These are phyloP conservation scores for Ammodytes dubius DNA, from an alignment of 2,113 vertebrate species.

Conservation along the genomic window DNA sequence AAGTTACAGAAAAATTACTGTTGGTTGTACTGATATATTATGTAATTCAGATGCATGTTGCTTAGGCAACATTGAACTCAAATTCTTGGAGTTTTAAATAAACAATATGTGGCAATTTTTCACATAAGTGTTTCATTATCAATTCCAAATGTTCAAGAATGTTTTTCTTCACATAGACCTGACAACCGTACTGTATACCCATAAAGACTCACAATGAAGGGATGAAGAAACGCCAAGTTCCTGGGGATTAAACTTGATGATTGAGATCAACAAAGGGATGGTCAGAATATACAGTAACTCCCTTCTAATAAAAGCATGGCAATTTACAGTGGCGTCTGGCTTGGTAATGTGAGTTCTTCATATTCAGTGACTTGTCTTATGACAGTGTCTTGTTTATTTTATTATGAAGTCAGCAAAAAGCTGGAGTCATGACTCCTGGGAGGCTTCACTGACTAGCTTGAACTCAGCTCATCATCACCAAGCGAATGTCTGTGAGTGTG, in stretches of 20 bases:
- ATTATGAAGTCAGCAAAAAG: constrained; percentile 31
- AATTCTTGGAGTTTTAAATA: not conserved
- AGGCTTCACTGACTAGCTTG: constrained; percentile 49
- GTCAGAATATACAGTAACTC: not conserved
- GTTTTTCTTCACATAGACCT: too few relatives aligned
- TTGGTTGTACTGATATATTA: not conserved
- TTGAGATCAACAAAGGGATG: not conserved
- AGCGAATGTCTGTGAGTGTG: not conserved
- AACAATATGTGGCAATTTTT: too few relatives aligned
- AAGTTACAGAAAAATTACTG: too few relatives aligned
- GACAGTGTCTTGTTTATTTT: not conserved
- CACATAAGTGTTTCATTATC: too few relatives aligned
- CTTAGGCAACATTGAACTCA: not conserved
- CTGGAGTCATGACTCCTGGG: constrained; percentile 33
- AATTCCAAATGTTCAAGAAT: too few relatives aligned
- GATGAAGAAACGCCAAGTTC: too few relatives aligned
- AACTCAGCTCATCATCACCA: not conserved
- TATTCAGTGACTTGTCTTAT: not conserved
- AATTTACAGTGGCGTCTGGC: not conserved
- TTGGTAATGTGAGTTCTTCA: constrained; percentile 1
- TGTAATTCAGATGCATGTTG: not conserved
- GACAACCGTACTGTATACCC: too few relatives aligned
- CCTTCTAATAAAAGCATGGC: too few relatives aligned
- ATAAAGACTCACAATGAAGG: too few relatives aligned
- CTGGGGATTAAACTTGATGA: not conserved